Evolutionary conservation across 2,797 vertebrate genomes (phyloP), one percentile per base, ranked within the genome.

Genomic region (Sardinella longiceps): DNA sequence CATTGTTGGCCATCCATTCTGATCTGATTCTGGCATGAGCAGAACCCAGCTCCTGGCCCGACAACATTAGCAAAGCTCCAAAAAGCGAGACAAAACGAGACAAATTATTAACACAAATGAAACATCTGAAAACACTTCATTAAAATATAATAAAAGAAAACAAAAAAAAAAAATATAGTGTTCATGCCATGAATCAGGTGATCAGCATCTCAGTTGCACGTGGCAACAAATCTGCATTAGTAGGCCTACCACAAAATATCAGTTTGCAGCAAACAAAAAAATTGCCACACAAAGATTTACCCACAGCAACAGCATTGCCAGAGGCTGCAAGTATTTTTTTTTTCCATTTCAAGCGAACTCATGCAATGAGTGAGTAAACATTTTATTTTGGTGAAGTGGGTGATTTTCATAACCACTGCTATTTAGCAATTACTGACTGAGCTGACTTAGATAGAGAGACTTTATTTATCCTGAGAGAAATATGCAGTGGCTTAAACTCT

Each of bases 301-400:
- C 48, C 48, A 66, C 25, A 66, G 11, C 60, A 66, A 66, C 15
- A 37, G 66, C 66, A 74, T 74, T 18, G 30, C 30, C 66, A 74
- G 12, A 37, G 20, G 37, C 66, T 33, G 48, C 48, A 30, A 37
- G 14, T 14, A 39, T 74, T 33, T 37, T 11, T 12, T 9, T 74
- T 37, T 37, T 37, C 33, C 30, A 20, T 74, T 74, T 74, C 30
- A 77, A 4, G 43, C 20, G 37, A 23, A 23, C 33, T 39, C 70
- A 39, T 18, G 39, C 37, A 33, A 18, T 33, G 33, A 39, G 23
- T 77, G 39, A 39, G 33, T 74, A 37, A 37, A 18, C 66, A 77
- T 77, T 77, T 77, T 77, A 77, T 77, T 77, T 77, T 18, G 70
- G 70, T 39, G 18, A 77, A 39, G 6, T 77, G 37, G 37, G 70